phyloP scores from a whole-genome alignment of 2,113 vertebrate genomes.

The Diadophis punctatus region DNA sequence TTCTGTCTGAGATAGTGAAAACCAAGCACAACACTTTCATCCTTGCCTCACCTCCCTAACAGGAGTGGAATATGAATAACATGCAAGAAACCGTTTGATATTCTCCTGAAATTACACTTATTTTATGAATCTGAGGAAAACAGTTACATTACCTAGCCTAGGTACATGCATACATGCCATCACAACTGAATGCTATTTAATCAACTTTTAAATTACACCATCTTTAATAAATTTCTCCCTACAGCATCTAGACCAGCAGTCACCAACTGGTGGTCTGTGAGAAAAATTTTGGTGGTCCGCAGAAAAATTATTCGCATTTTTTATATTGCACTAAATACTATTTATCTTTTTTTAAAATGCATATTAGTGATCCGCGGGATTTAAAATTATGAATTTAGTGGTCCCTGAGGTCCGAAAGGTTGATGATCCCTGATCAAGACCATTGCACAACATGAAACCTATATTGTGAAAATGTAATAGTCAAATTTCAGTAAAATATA shows the following conservation, averaged over 20 bases:
- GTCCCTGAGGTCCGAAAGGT: no score
- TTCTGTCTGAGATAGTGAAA: slow-evolving; percentile 65
- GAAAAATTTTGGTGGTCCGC: no score
- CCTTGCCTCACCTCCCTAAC: slow-evolving; percentile 22
- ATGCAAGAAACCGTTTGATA: slow-evolving; percentile 23
- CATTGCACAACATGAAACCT: background rate
- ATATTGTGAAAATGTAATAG: background rate
- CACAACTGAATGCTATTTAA: background rate
- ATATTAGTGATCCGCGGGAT: no score
- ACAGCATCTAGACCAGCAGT: background rate
- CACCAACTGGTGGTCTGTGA: no score
- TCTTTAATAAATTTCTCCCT: background rate
- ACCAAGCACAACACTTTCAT: slow-evolving; percentile 50
- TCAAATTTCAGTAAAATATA: slow-evolving; percentile 24
- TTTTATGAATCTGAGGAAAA: background rate
- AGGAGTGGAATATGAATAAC: background rate
- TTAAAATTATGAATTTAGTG: no score
- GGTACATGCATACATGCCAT: slow-evolving; percentile 1
- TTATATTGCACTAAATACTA: no score
- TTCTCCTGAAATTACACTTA: rapidly evolving
- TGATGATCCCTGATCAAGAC: no score
- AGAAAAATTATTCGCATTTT: no score
- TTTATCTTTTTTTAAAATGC: no score
- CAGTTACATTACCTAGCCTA: background rate
- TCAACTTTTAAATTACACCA: background rate